phyloP scores from a whole-genome alignment of 2,888 invertebrate species.

The Yponomeuta cagnagella region DNA sequence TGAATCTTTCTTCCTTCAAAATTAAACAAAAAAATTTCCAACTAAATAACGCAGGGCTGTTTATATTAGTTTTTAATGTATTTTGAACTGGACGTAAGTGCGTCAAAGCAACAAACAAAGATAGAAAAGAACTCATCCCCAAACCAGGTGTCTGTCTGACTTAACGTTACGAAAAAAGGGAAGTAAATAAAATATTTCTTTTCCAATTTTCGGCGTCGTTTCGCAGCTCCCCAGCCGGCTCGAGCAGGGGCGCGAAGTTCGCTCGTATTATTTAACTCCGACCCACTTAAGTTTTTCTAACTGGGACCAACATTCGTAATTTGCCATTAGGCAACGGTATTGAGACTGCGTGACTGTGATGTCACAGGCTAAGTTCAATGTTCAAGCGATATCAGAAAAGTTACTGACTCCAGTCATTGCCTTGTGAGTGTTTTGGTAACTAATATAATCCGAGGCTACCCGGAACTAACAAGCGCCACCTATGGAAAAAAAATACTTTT shows the following conservation, averaged over 20 bases:
- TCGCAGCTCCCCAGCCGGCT: conserved; percentile 37
- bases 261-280: conserved; percentile 32
- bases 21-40: no score
- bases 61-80: no score
- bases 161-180: background rate
- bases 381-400: background rate
- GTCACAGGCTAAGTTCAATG: background rate
- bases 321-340: conserved; percentile 30
- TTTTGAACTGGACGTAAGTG: no score
- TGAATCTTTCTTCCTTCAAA: no score
- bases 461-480: no score
- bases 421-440: no score
- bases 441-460: no score
- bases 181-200: conserved; percentile 13
- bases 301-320: conserved; percentile 36
- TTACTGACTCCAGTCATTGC: no score
- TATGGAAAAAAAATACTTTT: no score
- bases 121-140: background rate
- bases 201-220: conserved; percentile 24
- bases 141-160: background rate
- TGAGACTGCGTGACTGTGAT: conserved; percentile 13
- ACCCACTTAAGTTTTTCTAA: conserved; percentile 49
- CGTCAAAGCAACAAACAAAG: background rate
- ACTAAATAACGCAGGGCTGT: no score
- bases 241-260: conserved; percentile 31